phyloP scores from a whole-genome alignment of 2,797 vertebrate species.

The Myoxocephalus aenaeus region DNA sequence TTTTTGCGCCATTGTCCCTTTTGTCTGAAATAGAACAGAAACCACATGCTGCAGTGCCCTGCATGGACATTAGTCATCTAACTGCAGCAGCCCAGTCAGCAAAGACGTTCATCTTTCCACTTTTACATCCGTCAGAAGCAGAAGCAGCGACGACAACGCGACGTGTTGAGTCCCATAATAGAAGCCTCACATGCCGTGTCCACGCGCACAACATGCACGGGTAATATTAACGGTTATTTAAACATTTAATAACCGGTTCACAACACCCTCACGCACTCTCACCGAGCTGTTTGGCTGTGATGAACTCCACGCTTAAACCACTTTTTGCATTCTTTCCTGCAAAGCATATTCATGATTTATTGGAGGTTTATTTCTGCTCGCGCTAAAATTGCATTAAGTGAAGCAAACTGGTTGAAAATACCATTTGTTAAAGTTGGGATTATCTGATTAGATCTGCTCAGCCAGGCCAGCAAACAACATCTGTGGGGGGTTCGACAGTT shows the following conservation, averaged over 20 bases:
- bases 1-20: conserved; percentile 49
- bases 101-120: conserved; percentile 48
- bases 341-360: background rate
- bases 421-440: conserved; percentile 37
- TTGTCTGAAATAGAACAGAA: conserved; percentile 68
- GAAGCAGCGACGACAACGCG: conserved; percentile 28
- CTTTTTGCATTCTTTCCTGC: conserved; percentile 8
- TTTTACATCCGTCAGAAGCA: conserved; percentile 32
- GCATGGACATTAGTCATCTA: conserved; percentile 66
- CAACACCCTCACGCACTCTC: background rate
- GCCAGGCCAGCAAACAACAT: conserved; percentile 27
- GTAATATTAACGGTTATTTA: background rate
- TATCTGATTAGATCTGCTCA: conserved; percentile 33
- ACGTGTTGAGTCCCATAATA: background rate
- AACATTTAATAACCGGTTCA: background rate
- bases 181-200: background rate
- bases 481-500: background rate
- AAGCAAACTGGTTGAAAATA: conserved; percentile 25
- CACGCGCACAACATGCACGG: background rate
- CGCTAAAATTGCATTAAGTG: conserved; percentile 26
- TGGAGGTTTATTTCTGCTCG: background rate
- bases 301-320: background rate
- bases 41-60: conserved; percentile 41
- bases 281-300: background rate
- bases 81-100: conserved; percentile 41